Base-by-base conservation (phyloP, 2,888 invertebrate genomes). In the Gastrophysa polygoni region DNA sequence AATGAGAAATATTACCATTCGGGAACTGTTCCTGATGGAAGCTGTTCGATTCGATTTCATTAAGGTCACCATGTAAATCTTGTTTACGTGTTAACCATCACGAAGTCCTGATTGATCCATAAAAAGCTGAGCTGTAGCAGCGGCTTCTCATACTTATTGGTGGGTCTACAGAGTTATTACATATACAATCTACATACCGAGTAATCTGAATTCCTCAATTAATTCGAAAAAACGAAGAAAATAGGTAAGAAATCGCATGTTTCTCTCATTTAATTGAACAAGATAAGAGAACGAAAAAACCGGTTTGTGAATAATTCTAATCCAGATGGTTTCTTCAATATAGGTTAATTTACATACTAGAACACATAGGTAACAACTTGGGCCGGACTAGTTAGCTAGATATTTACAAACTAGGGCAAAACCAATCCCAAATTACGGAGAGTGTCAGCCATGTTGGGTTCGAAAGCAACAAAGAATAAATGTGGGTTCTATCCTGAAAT, bases 271-370 rank as follows among this genome's bases (percentile, higher is more conserved):
- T 66, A 68, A 69, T 69, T 66, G 68, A 69, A 64, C 66, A 63
- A 65, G 68, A 65, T 57, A 64, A 64, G 67, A 68, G 66, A 62
- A 67, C 60, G n/a, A 65, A 59, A 68, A 67, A 71, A 71, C 70
- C 68, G 67, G 71, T 70, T 70, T 68, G 67, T 71, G 69, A 70
- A 68, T 71, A 68, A 65, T 70, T 70, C 68, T 70, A 70, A 71
- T 71, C 64, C 69, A 67, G 68, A 66, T 65, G 64, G 57, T 61
- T 68, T 68, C 68, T 69, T 70, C 67, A 67, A 70, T 70, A 66
- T 68, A 67, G 69, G 66, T 68, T 68, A 68, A 70, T 71, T 71
- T 68, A 68, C 70, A 71, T 71, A 69, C 59, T 66, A 66, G 63
- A 67, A 66, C 34, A 57, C 47, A 68, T 68, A 63, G 57, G 34